These are phyloP conservation scores for Thera britannica DNA, from an alignment of 2,888 invertebrate genomes.

Conservation along the genomic window DNA sequence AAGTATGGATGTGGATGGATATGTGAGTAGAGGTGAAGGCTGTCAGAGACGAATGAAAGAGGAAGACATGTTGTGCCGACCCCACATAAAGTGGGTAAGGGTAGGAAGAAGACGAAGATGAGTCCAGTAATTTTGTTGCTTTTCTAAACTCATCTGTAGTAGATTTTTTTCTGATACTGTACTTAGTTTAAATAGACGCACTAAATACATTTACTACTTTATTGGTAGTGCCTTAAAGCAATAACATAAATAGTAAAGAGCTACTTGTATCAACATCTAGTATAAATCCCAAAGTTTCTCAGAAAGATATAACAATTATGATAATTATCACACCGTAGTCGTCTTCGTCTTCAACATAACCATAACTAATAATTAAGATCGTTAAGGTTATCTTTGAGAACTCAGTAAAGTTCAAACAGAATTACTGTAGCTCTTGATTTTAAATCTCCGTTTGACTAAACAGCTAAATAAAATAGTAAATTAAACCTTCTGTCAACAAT, in stretches of 20 bases:
- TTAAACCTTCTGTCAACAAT: slow-evolving; percentile 3
- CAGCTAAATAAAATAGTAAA: not conserved
- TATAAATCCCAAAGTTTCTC: slow-evolving; percentile 57
- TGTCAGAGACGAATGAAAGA: no score
- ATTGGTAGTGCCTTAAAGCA: not conserved
- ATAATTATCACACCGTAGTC: slow-evolving; percentile 74
- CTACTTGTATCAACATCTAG: slow-evolving; percentile 25
- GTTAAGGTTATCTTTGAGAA: slow-evolving; percentile 73
- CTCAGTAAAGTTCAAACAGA: slow-evolving; percentile 78
- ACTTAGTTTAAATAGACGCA: not conserved
- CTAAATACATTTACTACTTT: not conserved
- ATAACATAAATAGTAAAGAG: not conserved
- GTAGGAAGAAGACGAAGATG: no score
- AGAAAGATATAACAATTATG: slow-evolving; percentile 72
- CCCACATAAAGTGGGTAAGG: no score
- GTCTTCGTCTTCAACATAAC: slow-evolving; percentile 62
- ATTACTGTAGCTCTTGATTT: slow-evolving; percentile 72
- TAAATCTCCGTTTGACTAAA: slow-evolving; percentile 49
- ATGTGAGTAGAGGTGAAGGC: no score
- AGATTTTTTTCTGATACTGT: no score
- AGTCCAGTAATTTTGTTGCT: no score
- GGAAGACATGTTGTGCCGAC: no score
- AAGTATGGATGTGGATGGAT: no score
- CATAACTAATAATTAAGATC: slow-evolving; percentile 76
- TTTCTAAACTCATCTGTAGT: no score